These are phyloP conservation scores for Cheumatopsyche charites DNA, from an alignment of 1,140 invertebrate species.

Conservation along the genomic window DNA sequence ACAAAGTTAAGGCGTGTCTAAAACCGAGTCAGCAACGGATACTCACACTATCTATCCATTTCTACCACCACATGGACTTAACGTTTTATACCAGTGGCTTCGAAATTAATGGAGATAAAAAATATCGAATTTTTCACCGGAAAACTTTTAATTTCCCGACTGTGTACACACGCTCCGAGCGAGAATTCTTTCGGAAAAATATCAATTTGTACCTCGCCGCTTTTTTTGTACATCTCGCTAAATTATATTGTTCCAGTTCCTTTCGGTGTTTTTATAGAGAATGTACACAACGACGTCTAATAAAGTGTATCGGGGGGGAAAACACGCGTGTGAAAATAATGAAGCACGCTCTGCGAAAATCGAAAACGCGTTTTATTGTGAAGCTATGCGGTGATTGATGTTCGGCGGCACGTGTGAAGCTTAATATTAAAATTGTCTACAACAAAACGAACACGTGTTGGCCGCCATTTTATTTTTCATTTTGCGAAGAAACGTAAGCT, in stretches of 20 bases:
- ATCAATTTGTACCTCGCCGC: too few relatives aligned
- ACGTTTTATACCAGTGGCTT: neutral
- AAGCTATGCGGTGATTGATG: neutral
- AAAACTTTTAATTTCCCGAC: constrained; percentile 2
- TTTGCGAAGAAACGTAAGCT: too few relatives aligned
- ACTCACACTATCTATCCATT: constrained; percentile 14
- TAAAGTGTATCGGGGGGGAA: neutral
- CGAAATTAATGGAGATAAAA: constrained; percentile 4
- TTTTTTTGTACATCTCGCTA: too few relatives aligned
- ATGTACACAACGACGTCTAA: neutral
- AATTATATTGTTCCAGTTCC: too few relatives aligned
- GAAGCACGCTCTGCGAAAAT: neutral
- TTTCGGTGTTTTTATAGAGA: too few relatives aligned
- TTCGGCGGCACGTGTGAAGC: constrained; percentile 11
- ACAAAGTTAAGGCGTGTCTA: constrained; percentile 32
- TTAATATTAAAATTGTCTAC: constrained; percentile 9
- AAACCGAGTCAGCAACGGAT: constrained; percentile 22
- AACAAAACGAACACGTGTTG: neutral
- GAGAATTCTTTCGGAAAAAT: too few relatives aligned
- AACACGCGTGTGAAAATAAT: neutral
- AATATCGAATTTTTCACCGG: constrained; percentile 4
- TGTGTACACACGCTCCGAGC: too few relatives aligned
- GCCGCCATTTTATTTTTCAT: too few relatives aligned
- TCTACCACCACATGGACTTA: neutral
- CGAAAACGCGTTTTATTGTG: constrained; percentile 12